Conservation (phyloP, 2,113 vertebrate genomes). For the Corythaixoides concolor region DNA sequence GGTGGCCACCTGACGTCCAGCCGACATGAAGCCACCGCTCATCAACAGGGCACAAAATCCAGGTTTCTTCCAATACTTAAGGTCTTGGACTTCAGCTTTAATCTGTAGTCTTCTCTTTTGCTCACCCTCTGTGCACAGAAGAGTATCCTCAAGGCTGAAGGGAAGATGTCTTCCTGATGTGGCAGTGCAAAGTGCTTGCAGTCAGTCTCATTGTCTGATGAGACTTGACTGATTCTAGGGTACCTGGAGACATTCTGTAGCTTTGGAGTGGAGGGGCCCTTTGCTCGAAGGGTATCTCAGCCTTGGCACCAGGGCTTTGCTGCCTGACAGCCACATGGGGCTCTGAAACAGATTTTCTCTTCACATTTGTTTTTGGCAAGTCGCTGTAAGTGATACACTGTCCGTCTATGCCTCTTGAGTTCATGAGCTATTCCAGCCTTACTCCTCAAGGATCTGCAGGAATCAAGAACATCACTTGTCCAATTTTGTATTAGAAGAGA, state of each 20-base stretch:
- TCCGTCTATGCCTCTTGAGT: neutral
- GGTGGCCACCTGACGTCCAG: too few relatives aligned
- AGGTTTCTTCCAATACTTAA: neutral
- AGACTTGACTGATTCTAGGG: neutral
- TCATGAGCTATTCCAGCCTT: neutral
- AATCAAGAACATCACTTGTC: neutral
- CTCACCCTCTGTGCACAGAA: neutral
- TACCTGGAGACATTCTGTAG: accelerated
- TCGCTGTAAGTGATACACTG: neutral
- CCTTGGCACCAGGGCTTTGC: neutral
- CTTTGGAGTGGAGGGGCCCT: neutral
- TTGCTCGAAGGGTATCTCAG: neutral
- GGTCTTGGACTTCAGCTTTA: neutral
- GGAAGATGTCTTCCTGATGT: neutral
- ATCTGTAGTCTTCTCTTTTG: neutral
- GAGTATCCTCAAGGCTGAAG: neutral
- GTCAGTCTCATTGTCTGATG: neutral
- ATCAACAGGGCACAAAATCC: neutral
- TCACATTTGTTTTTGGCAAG: neutral
- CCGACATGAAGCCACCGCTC: neutral
- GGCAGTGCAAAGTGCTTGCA: accelerated
- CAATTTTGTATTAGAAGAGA: neutral
- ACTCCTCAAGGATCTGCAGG: neutral
- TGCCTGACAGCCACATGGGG: neutral
- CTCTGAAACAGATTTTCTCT: neutral